Evolutionary conservation across 2,888 invertebrate genomes (phyloP).

Genomic region (Mimumesa dahlbomi): DNA sequence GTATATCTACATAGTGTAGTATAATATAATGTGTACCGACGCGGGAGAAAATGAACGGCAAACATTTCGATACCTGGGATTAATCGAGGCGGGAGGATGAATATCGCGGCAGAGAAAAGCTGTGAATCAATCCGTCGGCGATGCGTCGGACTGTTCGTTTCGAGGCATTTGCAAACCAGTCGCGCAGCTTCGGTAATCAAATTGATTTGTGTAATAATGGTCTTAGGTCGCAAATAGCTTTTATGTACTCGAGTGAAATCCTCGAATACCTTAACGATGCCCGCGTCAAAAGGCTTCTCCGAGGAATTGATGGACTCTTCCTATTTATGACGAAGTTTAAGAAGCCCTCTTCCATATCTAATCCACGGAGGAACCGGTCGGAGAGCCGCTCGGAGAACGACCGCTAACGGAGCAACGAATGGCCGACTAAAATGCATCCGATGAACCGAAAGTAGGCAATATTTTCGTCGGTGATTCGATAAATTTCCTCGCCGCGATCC

Average conservation of each 20-base stretch:
- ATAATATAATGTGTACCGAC: too few species aligned
- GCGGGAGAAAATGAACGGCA: too few species aligned
- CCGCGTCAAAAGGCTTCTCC: background rate
- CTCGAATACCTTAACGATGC: background rate
- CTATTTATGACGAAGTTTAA: constrained; percentile 17
- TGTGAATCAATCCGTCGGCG: background rate
- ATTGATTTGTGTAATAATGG: constrained; percentile 20
- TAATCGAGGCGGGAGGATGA: too few species aligned
- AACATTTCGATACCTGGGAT: too few species aligned
- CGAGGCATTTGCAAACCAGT: constrained; percentile 31
- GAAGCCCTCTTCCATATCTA: constrained; percentile 37
- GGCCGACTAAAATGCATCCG: background rate
- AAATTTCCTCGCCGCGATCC: constrained; percentile 18
- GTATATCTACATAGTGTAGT: too few species aligned
- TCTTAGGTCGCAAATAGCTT: background rate
- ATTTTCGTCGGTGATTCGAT: constrained; percentile 10
- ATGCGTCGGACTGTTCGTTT: constrained; percentile 30
- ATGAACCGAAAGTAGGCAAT: constrained; percentile 10
- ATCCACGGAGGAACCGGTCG: constrained; percentile 47
- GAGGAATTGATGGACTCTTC: constrained; percentile 1
- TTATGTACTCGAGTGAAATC: background rate
- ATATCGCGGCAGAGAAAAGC: too few species aligned
- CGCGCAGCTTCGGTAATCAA: constrained; percentile 9
- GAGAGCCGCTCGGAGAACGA: background rate
- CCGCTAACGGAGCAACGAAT: constrained; percentile 4